Evolutionary conservation across 1,140 invertebrate genomes (phyloP), one percentile per base, ranked within the genome.

Genomic region (Drosophila equinoxialis): DNA sequence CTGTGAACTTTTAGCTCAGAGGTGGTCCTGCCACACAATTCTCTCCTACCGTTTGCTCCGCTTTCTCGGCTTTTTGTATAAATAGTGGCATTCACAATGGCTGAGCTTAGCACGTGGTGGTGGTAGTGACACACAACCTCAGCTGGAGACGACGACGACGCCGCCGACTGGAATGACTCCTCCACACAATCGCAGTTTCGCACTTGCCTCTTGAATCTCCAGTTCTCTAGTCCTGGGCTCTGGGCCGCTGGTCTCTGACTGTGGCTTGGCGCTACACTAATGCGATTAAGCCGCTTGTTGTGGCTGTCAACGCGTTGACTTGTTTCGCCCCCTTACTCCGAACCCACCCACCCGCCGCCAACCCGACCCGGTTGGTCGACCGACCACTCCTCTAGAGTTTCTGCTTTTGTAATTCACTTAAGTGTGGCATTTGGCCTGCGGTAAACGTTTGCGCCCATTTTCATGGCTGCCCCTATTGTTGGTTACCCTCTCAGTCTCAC

Each of bases 251-350:
- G 48, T 14, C 61, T 20, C 8, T 26, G 11, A 10, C 58, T 74
- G 67, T 57, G 66, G 66, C 63, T 41, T 68, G 57, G 55, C 57
- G 75, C 78, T 30, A 37, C 84, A 87, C 83, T 89, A 89, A 89
- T 89, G 84, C 84, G 84, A 89, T 89, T 89, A 89, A 89, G 84
- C 84, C 84, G 84, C 84, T 89, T 89, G 84, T 89, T 89, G 84
- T 89, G 84, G 85, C 84, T 89, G 84, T 89, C 84, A 89, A 89
- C 84, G 84, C 84, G 84, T 87, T 89, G 84, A 87, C 84, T 89
- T 80, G 45, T 68, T 65, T 48, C 71, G 30, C 30, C 6, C 30
- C 30, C 30, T n/a, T n/a, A n/a, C 30, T 30, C 41, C 74, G 71
- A 69, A 74, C 69, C 68, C 68, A 61, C 23, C 41, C 39, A 55